Conservation (phyloP, 2,797 vertebrate genomes). For the Megalops cyprinoides region DNA sequence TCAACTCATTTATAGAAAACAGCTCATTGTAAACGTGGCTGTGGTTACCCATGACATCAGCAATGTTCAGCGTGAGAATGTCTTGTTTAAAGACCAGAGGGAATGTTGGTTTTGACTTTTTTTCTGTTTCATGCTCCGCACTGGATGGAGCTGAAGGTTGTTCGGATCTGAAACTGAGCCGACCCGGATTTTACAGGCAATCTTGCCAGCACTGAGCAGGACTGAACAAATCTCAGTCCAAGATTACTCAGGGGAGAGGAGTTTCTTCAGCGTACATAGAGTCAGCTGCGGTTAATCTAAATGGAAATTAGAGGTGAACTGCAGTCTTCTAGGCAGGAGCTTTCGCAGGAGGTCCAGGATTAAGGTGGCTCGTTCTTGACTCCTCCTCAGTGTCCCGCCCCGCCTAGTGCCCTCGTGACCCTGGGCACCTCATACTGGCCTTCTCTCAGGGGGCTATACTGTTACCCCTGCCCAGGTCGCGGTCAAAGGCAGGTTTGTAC, state of each 20-base stretch:
- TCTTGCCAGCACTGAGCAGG: background rate
- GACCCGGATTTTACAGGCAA: slow-evolving; percentile 12
- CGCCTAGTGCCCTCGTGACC: background rate
- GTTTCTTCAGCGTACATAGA: background rate
- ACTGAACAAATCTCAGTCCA: background rate
- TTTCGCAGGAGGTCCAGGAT: background rate
- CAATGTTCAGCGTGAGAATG: background rate
- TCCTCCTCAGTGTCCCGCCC: background rate
- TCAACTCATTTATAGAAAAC: background rate
- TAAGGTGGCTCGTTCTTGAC: background rate
- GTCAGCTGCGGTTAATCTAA: background rate
- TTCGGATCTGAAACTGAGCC: background rate
- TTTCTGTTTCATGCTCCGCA: background rate
- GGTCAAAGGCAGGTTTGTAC: slow-evolving; percentile 13
- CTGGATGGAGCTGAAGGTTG: background rate
- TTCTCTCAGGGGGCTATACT: slow-evolving; percentile 11
- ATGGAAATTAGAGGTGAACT: slow-evolving; percentile 10
- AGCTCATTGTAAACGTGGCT: background rate
- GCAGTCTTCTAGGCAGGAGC: too few relatives aligned
- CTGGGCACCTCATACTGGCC: background rate
- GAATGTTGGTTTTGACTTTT: background rate
- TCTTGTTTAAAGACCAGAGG: background rate
- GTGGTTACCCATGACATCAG: background rate
- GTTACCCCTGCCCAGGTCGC: background rate
- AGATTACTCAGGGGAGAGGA: background rate